Evolutionary conservation across 2,113 vertebrate genomes (phyloP).

Genomic region (Syngnathus typhle): DNA sequence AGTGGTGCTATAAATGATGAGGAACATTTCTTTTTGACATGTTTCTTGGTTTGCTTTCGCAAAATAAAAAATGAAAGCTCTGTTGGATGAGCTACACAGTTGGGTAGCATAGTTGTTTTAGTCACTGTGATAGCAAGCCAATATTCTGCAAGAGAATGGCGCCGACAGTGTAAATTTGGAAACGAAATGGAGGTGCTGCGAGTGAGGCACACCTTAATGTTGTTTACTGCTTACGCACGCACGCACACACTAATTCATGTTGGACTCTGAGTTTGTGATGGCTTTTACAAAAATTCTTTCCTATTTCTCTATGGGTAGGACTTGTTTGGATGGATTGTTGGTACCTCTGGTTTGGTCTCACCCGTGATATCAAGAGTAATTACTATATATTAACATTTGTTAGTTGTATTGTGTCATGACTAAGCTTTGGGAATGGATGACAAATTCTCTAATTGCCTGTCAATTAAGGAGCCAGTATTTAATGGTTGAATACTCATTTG

Average conservation of each 20-base stretch:
- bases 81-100: constrained; percentile 14
- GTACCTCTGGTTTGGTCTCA: background rate
- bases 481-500: background rate
- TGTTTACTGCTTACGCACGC: background rate
- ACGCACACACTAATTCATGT: background rate
- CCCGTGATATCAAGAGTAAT: background rate
- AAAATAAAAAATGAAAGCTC: background rate
- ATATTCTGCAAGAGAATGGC: constrained; percentile 19
- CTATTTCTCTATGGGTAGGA: background rate
- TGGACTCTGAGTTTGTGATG: background rate
- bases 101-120: constrained; percentile 15
- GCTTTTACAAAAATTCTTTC: background rate
- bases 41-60: background rate
- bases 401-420: background rate
- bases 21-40: background rate
- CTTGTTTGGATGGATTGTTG: background rate
- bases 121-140: constrained; percentile 19
- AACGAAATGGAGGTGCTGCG: constrained; percentile 1
- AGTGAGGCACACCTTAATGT: background rate
- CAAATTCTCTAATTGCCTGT: background rate
- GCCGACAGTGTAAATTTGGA: constrained; percentile 12
- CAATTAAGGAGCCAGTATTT: background rate
- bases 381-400: background rate
- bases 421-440: background rate
- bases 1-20: constrained; percentile 4